Base-by-base conservation (phyloP, 1,140 invertebrate genomes). In the Drosophila melanogaster region DNA sequence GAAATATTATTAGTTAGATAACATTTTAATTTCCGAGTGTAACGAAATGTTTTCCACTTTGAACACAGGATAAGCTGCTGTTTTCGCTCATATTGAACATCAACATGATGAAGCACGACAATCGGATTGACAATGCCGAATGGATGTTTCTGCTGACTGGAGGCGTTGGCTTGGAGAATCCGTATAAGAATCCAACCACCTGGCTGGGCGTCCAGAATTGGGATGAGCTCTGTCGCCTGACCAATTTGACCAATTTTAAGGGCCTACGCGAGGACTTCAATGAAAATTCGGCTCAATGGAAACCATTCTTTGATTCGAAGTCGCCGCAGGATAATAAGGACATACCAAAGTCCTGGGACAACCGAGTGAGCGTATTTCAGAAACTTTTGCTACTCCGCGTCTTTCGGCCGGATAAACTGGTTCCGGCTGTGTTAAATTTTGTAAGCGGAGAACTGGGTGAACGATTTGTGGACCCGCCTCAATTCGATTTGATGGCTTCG, bases 81-180 rank as follows among this genome's bases (percentile, higher is more conserved):
- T 99, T 99, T 93, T 98, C 98, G 0, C 93, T 99, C 67, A 91
- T 99, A 65, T 93, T 99, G 49, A 95, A 95, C 53, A 93, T 97
- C 17, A 98, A 98, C 91, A 93, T 99, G 62, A 93, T 96, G 92
- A 95, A 96, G 83, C 95, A 95, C 66, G 93, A 95, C 37, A 94
- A 94, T 30, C 90, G 94, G 69, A 92, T 99, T n/a, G 93, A 95
- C 60, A 93, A 94, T 14, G 67, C 92, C 0, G 95, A 98, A 79
- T 98, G 97, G 95, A 94, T 97, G 93, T 99, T 98, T 92, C 93
- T 99, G 6, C 87, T 99, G 71, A 98, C 96, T 8, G 97, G 97
- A 14, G 97, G 97, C 30, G 94, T 97, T 55, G 95, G 95, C 41
- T 93, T 97, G 19, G 96, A 96, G 70, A 97, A 97, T 93, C 95